A percentile compares a stretch with the other conserved stretches of the same genome.
phyloP scores from a whole-genome alignment of 2,797 vertebrate genomes.

The Synaphobranchus kaupii region DNA sequence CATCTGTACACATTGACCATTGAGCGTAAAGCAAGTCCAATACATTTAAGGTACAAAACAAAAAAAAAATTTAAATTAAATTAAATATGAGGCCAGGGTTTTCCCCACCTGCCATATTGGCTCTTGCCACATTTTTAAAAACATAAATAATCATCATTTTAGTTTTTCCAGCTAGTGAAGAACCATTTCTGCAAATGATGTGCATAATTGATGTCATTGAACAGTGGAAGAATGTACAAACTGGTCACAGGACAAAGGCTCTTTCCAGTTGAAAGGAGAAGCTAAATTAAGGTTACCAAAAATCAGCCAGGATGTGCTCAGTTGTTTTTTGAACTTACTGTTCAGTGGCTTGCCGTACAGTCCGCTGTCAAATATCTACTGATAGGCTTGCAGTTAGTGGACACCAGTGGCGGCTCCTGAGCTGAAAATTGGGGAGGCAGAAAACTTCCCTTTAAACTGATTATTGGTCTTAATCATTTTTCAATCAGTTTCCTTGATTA shows the following conservation, averaged over 20 bases:
- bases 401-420: too few species aligned
- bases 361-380: not conserved
- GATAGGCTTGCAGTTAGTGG: not conserved
- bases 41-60: not conserved
- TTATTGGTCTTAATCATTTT: too few species aligned
- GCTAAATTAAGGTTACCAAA: slow-evolving; percentile 41
- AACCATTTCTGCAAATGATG: slow-evolving; percentile 44
- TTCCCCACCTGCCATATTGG: not conserved
- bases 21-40: not conserved
- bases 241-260: not conserved
- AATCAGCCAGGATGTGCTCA: not conserved
- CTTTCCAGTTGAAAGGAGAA: slow-evolving; percentile 34
- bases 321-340: not conserved
- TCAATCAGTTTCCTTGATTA: too few species aligned
- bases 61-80: not conserved
- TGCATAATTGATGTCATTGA: slow-evolving; percentile 48
- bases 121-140: slow-evolving; percentile 41
- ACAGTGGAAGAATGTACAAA: slow-evolving; percentile 29
- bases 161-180: slow-evolving; percentile 55
- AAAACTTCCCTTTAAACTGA: too few species aligned
- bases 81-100: not conserved
- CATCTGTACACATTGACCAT: not conserved
- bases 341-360: not conserved
- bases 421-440: too few species aligned
- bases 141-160: slow-evolving; percentile 35